phyloP scores from a whole-genome alignment of 2,113 vertebrate species.

The Halcyon malimbica region DNA sequence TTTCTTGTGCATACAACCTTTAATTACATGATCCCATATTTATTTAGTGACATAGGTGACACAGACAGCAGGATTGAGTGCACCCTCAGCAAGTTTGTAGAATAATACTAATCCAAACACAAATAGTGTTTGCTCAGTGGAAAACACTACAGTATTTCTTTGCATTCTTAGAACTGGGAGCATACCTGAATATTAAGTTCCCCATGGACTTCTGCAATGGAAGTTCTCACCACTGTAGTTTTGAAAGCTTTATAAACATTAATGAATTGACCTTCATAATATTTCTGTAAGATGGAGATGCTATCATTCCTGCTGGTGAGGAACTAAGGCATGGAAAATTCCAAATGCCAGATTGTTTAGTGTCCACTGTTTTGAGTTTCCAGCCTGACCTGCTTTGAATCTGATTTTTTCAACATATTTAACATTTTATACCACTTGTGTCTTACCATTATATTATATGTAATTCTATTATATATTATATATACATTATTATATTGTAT shows the following conservation, averaged over 20 bases:
- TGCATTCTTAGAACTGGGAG: neutral
- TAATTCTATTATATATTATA: too few relatives aligned
- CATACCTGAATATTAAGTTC: conserved; percentile 16
- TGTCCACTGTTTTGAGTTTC: neutral
- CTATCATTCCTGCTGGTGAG: neutral
- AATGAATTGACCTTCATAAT: conserved; percentile 1
- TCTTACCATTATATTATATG: neutral
- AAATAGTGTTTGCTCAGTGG: neutral
- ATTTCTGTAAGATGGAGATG: neutral
- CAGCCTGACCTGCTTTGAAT: neutral
- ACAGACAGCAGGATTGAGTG: too few relatives aligned
- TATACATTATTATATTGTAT: too few relatives aligned
- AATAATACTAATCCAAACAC: too few relatives aligned
- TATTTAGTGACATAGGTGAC: neutral
- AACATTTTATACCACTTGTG: accelerated
- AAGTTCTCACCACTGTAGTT: conserved; percentile 11
- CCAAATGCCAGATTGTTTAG: neutral
- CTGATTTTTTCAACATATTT: neutral
- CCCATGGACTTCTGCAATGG: neutral
- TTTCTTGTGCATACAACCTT: neutral
- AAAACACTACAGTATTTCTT: conserved; percentile 11
- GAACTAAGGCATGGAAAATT: neutral
- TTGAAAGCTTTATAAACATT: neutral
- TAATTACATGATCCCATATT: neutral
- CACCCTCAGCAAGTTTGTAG: too few relatives aligned